Evolutionary conservation across 2,113 vertebrate species (phyloP).

Genomic region (Pollachius pollachius): DNA sequence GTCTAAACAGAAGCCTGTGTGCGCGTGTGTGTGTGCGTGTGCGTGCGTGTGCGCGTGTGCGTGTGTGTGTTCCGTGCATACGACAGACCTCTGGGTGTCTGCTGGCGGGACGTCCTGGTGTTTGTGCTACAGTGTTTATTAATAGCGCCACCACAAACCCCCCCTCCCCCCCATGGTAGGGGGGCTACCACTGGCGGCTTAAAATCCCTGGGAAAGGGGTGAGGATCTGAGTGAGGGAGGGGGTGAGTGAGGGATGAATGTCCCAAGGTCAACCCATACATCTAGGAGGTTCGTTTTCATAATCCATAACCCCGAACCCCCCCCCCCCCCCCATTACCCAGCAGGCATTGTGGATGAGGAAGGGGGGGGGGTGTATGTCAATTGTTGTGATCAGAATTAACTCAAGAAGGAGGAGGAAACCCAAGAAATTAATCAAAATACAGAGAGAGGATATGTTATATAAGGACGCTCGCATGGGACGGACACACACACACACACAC

Average conservation of each 20-base stretch:
- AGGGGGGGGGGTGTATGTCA: no score
- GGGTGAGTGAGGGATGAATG: constrained; percentile 15
- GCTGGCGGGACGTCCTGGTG: constrained; percentile 41
- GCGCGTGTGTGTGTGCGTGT: no score
- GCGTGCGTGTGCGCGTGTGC: no score
- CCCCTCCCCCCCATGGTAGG: constrained; percentile 5
- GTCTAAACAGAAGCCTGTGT: no score
- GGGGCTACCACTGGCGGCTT: constrained; percentile 13
- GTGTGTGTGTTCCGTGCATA: no score
- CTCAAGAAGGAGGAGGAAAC: no score
- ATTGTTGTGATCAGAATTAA: no score
- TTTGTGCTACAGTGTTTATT: constrained; percentile 62
- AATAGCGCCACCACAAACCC: constrained; percentile 51
- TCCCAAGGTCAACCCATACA: constrained; percentile 47
- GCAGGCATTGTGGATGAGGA: no score
- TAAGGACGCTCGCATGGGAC: no score
- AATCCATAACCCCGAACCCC: no score
- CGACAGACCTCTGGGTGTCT: constrained; percentile 30
- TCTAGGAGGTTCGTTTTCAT: not conserved
- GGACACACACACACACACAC: not conserved
- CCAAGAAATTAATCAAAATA: constrained; percentile 11
- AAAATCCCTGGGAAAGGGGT: constrained; percentile 17
- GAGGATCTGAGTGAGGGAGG: constrained; percentile 24
- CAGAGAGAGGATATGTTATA: constrained; percentile 1
- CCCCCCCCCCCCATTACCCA: no score